Conservation (phyloP, 2,888 invertebrate species). For the Baccha elongata region DNA sequence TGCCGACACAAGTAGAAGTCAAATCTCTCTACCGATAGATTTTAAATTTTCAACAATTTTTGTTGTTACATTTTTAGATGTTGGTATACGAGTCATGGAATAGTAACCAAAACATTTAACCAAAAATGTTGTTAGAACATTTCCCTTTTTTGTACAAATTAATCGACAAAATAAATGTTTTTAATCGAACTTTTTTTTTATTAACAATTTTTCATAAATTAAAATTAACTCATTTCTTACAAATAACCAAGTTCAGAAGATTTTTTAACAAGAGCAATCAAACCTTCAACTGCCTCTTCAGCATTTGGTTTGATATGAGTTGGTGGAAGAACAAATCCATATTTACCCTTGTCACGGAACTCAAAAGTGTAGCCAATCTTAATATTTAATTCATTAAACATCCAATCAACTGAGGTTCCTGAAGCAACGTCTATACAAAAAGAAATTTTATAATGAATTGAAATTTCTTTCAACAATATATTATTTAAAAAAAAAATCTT, state of each 20-base stretch:
- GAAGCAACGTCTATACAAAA: conserved; percentile 83
- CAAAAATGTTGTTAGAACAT: no score
- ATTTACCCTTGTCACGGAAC: conserved; percentile 86
- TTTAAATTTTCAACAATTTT: no score
- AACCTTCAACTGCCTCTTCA: conserved; percentile 84
- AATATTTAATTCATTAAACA: conserved; percentile 82
- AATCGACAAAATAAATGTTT: no score
- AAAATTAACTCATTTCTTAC: conserved; percentile 64
- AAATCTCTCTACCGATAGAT: no score
- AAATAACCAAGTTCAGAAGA: conserved; percentile 83
- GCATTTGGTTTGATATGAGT: conserved; percentile 86
- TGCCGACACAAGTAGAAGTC: no score
- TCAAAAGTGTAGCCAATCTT: conserved; percentile 84
- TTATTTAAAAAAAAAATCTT: conserved; percentile 37
- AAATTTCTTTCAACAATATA: neutral
- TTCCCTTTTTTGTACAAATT: no score
- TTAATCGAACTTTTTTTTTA: neutral
- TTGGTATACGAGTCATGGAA: no score
- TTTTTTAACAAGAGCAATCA: conserved; percentile 83
- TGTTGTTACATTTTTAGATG: no score
- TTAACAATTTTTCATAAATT: no score
- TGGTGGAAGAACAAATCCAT: conserved; percentile 88
- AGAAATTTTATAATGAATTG: no score
- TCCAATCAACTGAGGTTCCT: conserved; percentile 84
- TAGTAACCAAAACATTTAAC: no score